Percentiles rank a stretch among this genome's conserved stretches.
phyloP scores from a whole-genome alignment of 2,888 invertebrate genomes.

The Octonoba sinensis region DNA sequence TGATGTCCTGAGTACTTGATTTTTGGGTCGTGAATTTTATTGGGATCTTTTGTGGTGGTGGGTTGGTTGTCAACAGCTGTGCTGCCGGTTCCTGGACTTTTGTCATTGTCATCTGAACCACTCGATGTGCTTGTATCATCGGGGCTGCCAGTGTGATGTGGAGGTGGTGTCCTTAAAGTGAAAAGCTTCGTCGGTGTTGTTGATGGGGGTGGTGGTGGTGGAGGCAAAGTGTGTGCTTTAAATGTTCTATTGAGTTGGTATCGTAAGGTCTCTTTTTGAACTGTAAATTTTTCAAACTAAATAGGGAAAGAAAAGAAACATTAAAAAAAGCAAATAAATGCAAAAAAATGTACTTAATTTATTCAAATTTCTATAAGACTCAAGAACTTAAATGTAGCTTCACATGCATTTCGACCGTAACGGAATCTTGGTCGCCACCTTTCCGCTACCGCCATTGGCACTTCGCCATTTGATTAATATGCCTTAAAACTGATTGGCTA shows the following conservation, averaged over 20 bases:
- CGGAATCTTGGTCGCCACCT: no score
- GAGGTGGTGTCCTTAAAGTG: background rate
- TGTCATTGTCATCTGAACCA: background rate
- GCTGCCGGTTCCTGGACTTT: background rate
- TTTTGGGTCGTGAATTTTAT: background rate
- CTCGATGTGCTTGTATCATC: background rate
- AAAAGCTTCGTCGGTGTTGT: slow-evolving; percentile 4
- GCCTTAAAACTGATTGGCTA: no score
- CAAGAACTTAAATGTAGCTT: no score
- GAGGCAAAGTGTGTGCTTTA: slow-evolving; percentile 1
- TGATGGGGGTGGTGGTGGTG: background rate
- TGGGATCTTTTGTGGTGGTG: background rate
- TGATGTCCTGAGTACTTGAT: slow-evolving; percentile 10
- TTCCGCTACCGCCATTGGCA: no score
- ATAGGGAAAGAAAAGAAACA: background rate
- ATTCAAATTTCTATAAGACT: no score
- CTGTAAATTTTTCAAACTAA: slow-evolving; percentile 7
- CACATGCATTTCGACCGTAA: no score
- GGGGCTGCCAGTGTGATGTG: slow-evolving; percentile 9
- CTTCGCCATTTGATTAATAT: no score
- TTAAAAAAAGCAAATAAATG: background rate
- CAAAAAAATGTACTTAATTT: no score
- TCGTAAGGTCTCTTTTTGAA: background rate
- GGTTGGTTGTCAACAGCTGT: no score
- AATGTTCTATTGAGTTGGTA: slow-evolving; percentile 27